Percentiles rank a stretch among this genome's conserved stretches.
Evolutionary conservation across 2,888 invertebrate genomes (phyloP).

Genomic region (Mesorhabditis sp.): DNA sequence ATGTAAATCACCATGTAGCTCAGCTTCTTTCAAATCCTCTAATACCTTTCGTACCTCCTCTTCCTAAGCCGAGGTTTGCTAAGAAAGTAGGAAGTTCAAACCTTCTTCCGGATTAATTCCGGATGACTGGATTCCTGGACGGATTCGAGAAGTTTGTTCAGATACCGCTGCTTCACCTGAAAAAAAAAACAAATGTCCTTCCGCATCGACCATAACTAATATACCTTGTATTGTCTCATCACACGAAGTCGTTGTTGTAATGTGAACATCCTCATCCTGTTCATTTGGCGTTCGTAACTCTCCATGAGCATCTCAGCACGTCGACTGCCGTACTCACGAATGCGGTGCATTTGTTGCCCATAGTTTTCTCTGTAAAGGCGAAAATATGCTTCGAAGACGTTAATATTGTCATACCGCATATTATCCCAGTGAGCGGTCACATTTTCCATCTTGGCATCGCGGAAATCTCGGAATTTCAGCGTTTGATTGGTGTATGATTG

Average conservation of each 20-base stretch:
- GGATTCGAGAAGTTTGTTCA: constrained; percentile 54
- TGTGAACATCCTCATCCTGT: constrained; percentile 54
- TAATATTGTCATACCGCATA: constrained; percentile 17
- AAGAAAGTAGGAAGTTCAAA: constrained; percentile 8
- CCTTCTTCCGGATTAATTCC: constrained; percentile 42
- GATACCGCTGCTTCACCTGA: constrained; percentile 39
- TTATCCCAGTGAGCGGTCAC: constrained; percentile 51
- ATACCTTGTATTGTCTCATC: constrained; percentile 56
- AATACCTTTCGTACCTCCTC: constrained; percentile 48
- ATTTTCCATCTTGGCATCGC: constrained; percentile 50
- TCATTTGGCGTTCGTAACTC: constrained; percentile 80
- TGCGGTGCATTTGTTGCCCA: constrained; percentile 40
- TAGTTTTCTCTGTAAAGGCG: constrained; percentile 44
- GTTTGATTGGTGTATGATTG: constrained; percentile 46
- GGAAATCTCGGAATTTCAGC: constrained; percentile 53
- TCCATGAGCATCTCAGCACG: constrained; percentile 78
- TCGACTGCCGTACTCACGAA: constrained; percentile 65
- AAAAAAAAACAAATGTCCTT: background rate
- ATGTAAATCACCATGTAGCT: background rate
- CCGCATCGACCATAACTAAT: background rate
- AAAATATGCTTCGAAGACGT: background rate
- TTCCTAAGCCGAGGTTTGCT: constrained; percentile 28
- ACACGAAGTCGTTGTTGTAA: constrained; percentile 56
- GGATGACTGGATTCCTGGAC: constrained; percentile 39
- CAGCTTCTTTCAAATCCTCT: constrained; percentile 17